These are phyloP conservation scores for Clivina fossor DNA, from an alignment of 2,888 invertebrate species.

Conservation along the genomic window DNA sequence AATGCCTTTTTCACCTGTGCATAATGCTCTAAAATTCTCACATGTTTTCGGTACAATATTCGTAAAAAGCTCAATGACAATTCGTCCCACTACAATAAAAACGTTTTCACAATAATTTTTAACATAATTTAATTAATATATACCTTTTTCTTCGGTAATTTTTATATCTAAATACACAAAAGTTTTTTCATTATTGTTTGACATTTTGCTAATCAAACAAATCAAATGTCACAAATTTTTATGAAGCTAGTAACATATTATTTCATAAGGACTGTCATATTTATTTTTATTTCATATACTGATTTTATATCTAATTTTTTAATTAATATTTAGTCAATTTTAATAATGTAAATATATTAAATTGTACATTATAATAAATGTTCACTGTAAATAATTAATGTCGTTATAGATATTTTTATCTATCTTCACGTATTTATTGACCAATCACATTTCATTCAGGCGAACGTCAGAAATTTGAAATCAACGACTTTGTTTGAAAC, in stretches of 20 bases:
- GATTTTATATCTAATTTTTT: neutral
- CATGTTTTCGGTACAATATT: constrained; percentile 83
- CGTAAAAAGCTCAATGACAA: constrained; percentile 83
- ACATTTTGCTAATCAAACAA: constrained; percentile 7
- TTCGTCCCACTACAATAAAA: constrained; percentile 68
- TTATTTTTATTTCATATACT: neutral
- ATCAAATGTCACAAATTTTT: neutral
- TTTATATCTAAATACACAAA: constrained; percentile 72
- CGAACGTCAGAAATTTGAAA: too few species aligned
- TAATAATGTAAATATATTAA: too few species aligned
- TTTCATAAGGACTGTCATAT: neutral
- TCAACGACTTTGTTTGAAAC: too few species aligned
- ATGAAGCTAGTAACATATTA: neutral
- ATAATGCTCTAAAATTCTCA: constrained; percentile 89
- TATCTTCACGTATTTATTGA: too few species aligned
- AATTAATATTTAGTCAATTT: neutral
- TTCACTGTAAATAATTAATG: too few species aligned
- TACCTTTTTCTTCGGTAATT: constrained; percentile 70
- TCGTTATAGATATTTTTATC: too few species aligned
- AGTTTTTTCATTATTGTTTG: constrained; percentile 59
- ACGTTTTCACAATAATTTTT: constrained; percentile 12
- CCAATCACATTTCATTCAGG: too few species aligned
- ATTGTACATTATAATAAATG: too few species aligned
- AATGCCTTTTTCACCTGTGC: constrained; percentile 86
- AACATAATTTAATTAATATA: constrained; percentile 36